Evolutionary conservation across 92 coral and sea anemone genomes (phyloP).

Genomic region (Porites lobata): DNA sequence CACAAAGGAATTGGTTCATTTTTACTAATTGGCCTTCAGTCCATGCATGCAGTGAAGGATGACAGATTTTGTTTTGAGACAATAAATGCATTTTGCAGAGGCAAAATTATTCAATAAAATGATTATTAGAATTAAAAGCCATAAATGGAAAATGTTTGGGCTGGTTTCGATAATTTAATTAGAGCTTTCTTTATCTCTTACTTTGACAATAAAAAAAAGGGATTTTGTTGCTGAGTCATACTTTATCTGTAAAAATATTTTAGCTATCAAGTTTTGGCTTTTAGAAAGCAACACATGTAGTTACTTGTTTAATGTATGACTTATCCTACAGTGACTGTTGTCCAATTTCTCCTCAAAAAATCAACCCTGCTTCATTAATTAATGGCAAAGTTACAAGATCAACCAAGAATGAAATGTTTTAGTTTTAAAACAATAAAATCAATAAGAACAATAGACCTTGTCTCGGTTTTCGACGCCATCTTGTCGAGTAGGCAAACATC

Average conservation of each 20-base stretch:
- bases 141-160: background rate
- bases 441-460: too few species aligned
- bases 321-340: too few species aligned
- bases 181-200: background rate
- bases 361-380: too few species aligned
- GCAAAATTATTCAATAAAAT: background rate
- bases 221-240: background rate
- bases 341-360: too few species aligned
- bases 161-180: background rate
- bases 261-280: too few species aligned
- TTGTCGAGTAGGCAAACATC: too few species aligned
- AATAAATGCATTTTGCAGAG: background rate
- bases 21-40: background rate
- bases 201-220: background rate
- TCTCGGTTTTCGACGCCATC: too few species aligned
- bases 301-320: too few species aligned
- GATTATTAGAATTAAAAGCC: background rate
- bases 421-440: too few species aligned
- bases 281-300: too few species aligned
- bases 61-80: background rate
- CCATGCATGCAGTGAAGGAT: constrained; percentile 4
- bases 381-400: too few species aligned
- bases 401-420: too few species aligned
- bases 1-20: background rate
- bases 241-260: background rate